Evolutionary conservation across 2,888 invertebrate species (phyloP).

Genomic region (Rhorus exstirpatorius): DNA sequence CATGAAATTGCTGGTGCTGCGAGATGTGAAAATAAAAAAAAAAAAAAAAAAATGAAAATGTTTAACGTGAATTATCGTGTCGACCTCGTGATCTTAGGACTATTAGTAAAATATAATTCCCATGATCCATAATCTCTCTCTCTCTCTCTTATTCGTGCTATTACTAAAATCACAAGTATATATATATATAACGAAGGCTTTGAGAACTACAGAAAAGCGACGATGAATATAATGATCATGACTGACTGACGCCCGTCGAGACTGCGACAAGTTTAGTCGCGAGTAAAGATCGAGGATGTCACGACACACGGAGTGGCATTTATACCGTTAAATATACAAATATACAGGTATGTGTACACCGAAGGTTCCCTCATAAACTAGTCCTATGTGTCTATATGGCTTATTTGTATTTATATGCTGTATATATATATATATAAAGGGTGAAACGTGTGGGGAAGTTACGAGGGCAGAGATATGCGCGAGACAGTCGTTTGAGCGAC

Average conservation of each 20-base stretch:
- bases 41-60: too few relatives aligned
- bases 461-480: not conserved
- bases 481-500: conserved; percentile 44
- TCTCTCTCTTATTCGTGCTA: too few relatives aligned
- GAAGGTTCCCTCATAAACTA: not conserved
- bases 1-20: too few relatives aligned
- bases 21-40: too few relatives aligned
- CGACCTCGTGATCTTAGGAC: conserved; percentile 5
- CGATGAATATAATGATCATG: conserved; percentile 59
- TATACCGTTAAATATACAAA: conserved; percentile 11
- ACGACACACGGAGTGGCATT: conserved; percentile 26
- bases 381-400: not conserved
- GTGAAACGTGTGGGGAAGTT: conserved; percentile 23
- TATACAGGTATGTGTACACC: not conserved
- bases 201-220: conserved; percentile 37
- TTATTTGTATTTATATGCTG: not conserved
- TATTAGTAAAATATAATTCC: conserved; percentile 45
- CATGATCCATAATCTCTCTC: conserved; percentile 23
- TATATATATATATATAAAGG: conserved; percentile 17
- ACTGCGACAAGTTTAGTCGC: conserved; percentile 43
- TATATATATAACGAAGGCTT: conserved; percentile 9
- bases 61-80: too few relatives aligned
- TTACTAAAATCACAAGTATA: not conserved
- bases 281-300: conserved; percentile 26
- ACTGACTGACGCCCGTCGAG: conserved; percentile 59